These are phyloP conservation scores for Thaleichthys pacificus DNA, from an alignment of 2,797 vertebrate species.

Conservation along the genomic window DNA sequence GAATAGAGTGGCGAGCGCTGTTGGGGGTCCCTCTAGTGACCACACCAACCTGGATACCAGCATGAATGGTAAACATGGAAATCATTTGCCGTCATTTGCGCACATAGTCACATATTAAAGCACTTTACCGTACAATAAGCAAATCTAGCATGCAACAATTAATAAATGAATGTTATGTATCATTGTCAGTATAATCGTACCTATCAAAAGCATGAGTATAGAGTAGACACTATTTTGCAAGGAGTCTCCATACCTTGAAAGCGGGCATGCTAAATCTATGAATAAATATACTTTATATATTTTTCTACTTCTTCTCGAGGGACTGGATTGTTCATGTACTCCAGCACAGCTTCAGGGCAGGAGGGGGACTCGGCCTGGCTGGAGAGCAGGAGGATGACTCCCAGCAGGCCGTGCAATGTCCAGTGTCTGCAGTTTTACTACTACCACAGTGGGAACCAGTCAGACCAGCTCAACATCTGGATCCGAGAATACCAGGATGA, in stretches of 20 bases:
- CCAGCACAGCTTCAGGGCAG: constrained; percentile 47
- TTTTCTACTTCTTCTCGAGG: constrained; percentile 35
- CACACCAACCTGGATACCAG: constrained; percentile 20
- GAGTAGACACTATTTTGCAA: background rate
- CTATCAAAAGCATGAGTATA: background rate
- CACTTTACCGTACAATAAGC: no score
- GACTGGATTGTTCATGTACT: constrained; percentile 80
- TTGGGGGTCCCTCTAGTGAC: constrained; percentile 21
- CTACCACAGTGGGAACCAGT: constrained; percentile 66
- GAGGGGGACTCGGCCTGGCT: constrained; percentile 55
- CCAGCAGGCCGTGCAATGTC: constrained; percentile 66
- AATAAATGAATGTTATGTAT: no score
- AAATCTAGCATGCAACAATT: no score
- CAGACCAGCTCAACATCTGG: constrained; percentile 66
- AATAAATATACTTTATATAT: no score
- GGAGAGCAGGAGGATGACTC: constrained; percentile 72
- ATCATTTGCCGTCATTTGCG: background rate
- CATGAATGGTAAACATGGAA: constrained; percentile 17
- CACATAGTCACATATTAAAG: no score
- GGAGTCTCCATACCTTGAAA: no score
- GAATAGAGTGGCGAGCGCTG: constrained; percentile 14
- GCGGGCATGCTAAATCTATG: no score
- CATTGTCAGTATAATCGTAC: no score
- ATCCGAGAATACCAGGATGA: constrained; percentile 65
- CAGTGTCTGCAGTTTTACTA: constrained; percentile 82